Base-by-base conservation (phyloP, 2,113 vertebrate species). In the Ameiurus melas region DNA sequence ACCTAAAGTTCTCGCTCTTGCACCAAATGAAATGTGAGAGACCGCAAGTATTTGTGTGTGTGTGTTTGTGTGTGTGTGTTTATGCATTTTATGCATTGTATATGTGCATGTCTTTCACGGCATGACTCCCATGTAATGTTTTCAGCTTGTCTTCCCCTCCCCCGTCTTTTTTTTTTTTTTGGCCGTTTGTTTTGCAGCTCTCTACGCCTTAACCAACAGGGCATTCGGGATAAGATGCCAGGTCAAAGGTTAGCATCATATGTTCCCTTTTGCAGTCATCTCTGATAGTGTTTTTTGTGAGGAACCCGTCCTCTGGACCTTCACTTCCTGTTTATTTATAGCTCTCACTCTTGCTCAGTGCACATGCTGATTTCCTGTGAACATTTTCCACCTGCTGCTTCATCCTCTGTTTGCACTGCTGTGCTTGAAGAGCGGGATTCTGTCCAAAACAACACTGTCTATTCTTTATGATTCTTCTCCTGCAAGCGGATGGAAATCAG, bases 141-240 rank as follows among this genome's bases (percentile, higher is more conserved):
- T 90, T 90, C 86, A 94, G 87, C 89, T 90, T 97, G 95, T 95
- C 92, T 96, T 95, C 95, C 95, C 94, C 96, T 96, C 96, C 79
- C 16, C n/a, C 20, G 57, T 36, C 97, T 95, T 58, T 17, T 4
- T 33, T 13, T 12, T 7, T 43, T 78, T 43, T 75, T 43, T 98
- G 97, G 96, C 97, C 95, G 95, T 99, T 98, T 99, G 97, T 99
- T 97, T 99, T 99, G 96, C 98, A 99, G 98, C 98, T 92, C 96
- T 97, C 98, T 97, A 96, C 98, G 94, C 96, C 97, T 97, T 99
- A 98, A 98, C 96, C 95, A 97, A 97, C 97, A 98, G 97, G 96
- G 95, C 99, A 98, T 95, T 96, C 96, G 96, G 97, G 96, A 97
- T 98, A 97, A 98, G 96, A 96, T 99, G 98, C 97, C 97, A 95